phyloP scores from a whole-genome alignment of 2,797 vertebrate species.

The Parotocinclus haroldoi region DNA sequence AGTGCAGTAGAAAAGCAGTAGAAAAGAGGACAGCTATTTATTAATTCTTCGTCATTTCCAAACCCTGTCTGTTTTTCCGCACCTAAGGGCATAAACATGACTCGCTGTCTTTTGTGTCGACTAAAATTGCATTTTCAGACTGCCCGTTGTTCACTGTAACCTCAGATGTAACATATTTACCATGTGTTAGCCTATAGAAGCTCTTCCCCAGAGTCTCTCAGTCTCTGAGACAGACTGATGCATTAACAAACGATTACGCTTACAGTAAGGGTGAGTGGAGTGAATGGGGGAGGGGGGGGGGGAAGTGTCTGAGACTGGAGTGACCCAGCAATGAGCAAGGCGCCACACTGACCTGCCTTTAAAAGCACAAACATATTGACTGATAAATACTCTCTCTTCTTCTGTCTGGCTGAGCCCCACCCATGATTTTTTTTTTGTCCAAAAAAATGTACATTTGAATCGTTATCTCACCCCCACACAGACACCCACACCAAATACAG shows the following conservation, averaged over 20 bases:
- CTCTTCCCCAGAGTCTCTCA: not conserved
- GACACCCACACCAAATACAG: too few species aligned
- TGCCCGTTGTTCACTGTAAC: not conserved
- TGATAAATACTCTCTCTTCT: not conserved
- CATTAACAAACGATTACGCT: constrained; percentile 22
- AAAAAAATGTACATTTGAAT: too few species aligned
- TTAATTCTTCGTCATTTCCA: too few species aligned
- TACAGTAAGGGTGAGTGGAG: constrained; percentile 21
- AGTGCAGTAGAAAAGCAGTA: not conserved
- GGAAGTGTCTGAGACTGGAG: not conserved
- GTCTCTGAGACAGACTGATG: not conserved
- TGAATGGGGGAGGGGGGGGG: not conserved
- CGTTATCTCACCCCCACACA: too few species aligned
- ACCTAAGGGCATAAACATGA: too few species aligned
- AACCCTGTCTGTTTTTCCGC: too few species aligned
- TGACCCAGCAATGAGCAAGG: not conserved
- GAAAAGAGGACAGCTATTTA: not conserved
- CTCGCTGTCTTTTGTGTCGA: too few species aligned
- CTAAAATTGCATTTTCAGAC: too few species aligned
- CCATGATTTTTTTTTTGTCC: too few species aligned
- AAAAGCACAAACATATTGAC: constrained; percentile 13
- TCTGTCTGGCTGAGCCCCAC: not conserved
- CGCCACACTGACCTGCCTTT: not conserved
- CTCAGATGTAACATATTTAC: not conserved
- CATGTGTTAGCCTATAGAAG: not conserved